Percentiles rank a stretch among this genome's conserved stretches.
Evolutionary conservation across 2,888 invertebrate genomes (phyloP).

Genomic region (Cryptus viduatorius): DNA sequence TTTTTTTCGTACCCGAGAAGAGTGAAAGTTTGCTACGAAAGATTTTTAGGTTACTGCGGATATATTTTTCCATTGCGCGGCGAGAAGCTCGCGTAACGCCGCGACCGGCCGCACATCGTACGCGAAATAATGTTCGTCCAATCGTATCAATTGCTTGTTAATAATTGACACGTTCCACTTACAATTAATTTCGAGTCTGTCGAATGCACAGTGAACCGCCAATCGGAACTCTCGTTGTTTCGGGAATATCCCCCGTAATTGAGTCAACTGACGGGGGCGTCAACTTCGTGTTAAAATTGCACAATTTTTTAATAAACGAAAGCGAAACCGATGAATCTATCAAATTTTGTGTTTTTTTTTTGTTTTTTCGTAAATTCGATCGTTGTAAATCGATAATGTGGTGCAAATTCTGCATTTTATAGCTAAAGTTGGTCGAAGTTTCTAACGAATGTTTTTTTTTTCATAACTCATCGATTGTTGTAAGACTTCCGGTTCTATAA

Average conservation of each 20-base stretch:
- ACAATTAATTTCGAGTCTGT: constrained; percentile 33
- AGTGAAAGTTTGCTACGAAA: not conserved
- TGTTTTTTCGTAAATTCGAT: too few relatives aligned
- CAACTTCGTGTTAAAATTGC: too few relatives aligned
- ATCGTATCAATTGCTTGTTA: constrained; percentile 35
- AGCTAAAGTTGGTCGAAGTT: too few relatives aligned
- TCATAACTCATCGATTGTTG: too few relatives aligned
- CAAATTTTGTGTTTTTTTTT: too few relatives aligned
- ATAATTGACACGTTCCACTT: constrained; percentile 36
- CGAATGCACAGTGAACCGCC: not conserved
- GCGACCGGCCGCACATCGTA: not conserved
- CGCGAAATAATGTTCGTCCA: not conserved
- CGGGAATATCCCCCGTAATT: not conserved
- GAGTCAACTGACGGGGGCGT: not conserved
- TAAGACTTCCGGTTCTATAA: too few relatives aligned
- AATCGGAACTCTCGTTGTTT: constrained; percentile 9
- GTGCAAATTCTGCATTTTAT: too few relatives aligned
- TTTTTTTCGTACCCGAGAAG: not conserved
- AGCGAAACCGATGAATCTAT: too few relatives aligned
- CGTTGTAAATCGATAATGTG: too few relatives aligned
- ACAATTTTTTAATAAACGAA: too few relatives aligned
- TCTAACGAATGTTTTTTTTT: too few relatives aligned
- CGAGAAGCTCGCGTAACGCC: not conserved
- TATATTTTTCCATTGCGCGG: constrained; percentile 16
- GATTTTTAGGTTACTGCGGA: constrained; percentile 39